Evolutionary conservation across 2,888 invertebrate species (phyloP).

Genomic region (Caenorhabditis sp.): DNA sequence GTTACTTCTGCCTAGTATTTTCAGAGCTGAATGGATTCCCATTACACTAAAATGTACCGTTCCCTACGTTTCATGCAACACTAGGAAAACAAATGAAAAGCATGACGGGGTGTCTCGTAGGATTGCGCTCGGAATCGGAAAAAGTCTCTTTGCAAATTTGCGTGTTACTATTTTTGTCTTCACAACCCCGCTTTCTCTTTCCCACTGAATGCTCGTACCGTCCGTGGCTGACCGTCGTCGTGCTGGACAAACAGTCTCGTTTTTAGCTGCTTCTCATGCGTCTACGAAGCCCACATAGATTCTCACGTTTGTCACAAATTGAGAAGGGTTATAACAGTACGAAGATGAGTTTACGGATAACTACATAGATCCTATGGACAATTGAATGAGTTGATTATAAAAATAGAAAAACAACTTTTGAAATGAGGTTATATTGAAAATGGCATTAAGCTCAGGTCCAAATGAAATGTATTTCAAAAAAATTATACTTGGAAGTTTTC

Average conservation of each 20-base stretch:
- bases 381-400: too few species aligned
- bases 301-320: slow-evolving; percentile 39
- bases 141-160: slow-evolving; percentile 63
- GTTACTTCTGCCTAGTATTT: neutral
- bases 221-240: slow-evolving; percentile 57
- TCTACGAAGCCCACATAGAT: slow-evolving; percentile 31
- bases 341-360: neutral
- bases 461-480: too few species aligned
- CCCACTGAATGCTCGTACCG: slow-evolving; percentile 31
- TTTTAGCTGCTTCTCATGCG: slow-evolving; percentile 16
- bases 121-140: slow-evolving; percentile 23
- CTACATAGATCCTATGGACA: too few species aligned
- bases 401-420: too few species aligned
- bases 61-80: neutral
- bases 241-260: slow-evolving; percentile 53
- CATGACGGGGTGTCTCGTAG: slow-evolving; percentile 16
- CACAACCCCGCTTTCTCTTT: slow-evolving; percentile 14
- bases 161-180: slow-evolving; percentile 61
- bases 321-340: neutral
- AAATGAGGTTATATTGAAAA: too few species aligned
- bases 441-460: too few species aligned
- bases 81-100: slow-evolving; percentile 1
- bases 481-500: neutral
- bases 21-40: neutral
- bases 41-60: neutral